Evolutionary conservation across 1,140 invertebrate species (phyloP), one percentile per base, ranked within the genome.

Genomic region (Heliconius himera): DNA sequence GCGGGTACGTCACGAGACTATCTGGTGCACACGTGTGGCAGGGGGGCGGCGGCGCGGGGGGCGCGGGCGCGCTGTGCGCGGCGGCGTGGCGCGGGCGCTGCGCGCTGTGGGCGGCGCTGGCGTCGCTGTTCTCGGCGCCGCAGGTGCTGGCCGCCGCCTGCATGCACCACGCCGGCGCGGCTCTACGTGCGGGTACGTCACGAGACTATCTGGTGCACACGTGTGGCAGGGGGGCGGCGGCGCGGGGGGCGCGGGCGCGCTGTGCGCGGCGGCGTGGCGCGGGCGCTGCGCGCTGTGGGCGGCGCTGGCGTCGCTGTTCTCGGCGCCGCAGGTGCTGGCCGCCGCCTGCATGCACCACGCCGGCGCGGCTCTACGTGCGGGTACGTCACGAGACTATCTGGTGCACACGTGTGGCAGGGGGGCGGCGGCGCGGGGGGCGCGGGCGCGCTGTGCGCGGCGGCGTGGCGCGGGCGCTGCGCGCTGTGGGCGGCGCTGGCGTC

Each of bases 381-480:
- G 89, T 91, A 71, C 33, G 26, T 26, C 18, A 20, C 5, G n/a
- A n/a, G n/a, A n/a, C n/a, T n/a, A n/a, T n/a, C n/a, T n/a, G n/a
- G n/a, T n/a, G n/a, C n/a, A n/a, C n/a, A n/a, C 66, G 89, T 86
- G 82, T 88, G 87, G 85, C 87, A 87, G 84, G 83, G 83, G 82
- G 84, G 81, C 84, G 74, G 84, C 82, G 0, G 29, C 79, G 82
- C 81, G 46, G 71, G 70, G 75, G 76, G 78, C 77, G 74, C 81
- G 70, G 85, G 81, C 18, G 85, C 26, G 26, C 26, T 82, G 72
- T 85, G 87, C 72, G 84, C 84, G 66, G 84, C 74, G 81, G 83
- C 85, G 75, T 9, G 41, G 41, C 29, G 86, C 83, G 49, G 85
- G 80, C 18, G 85, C 82, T 66, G 87, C 73, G 84, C 84, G 56